Evolutionary conservation across 2,888 invertebrate species (phyloP).

Genomic region (Drosophila borealis): DNA sequence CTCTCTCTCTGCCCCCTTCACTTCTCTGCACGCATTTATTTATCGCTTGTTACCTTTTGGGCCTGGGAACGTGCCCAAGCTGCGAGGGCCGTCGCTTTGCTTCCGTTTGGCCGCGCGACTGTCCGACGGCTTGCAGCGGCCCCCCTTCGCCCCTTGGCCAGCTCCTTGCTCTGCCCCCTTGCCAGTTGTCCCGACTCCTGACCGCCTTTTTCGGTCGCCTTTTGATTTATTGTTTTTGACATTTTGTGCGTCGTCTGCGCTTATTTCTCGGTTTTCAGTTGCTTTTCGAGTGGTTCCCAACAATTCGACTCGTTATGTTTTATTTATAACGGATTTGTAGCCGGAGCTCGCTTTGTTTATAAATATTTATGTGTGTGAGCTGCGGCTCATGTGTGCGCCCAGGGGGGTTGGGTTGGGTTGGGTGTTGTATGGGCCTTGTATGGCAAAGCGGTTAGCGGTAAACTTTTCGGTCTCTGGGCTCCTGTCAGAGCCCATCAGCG

Average conservation of each 20-base stretch:
- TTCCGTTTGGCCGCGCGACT: conserved; percentile 55
- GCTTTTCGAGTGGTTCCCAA: conserved; percentile 66
- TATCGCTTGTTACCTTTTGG: conserved; percentile 54
- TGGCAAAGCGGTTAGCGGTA: conserved; percentile 20
- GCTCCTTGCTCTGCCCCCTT: background rate
- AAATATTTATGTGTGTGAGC: conserved; percentile 67
- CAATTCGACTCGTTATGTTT: conserved; percentile 72
- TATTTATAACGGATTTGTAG: conserved; percentile 79
- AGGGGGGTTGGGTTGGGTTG: background rate
- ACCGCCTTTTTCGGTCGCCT: conserved; percentile 49
- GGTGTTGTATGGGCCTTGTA: too few relatives aligned
- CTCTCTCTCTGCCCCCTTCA: background rate
- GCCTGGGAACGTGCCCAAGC: conserved; percentile 51
- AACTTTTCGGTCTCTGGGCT: conserved; percentile 5
- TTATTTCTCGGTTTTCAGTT: conserved; percentile 60
- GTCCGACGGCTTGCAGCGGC: conserved; percentile 14
- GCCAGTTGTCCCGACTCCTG: conserved; percentile 30
- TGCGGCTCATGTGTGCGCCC: conserved; percentile 18
- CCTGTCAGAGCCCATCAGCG: conserved; percentile 42
- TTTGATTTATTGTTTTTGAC: conserved; percentile 81
- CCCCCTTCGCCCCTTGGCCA: background rate
- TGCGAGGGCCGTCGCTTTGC: conserved; percentile 22
- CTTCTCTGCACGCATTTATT: conserved; percentile 35
- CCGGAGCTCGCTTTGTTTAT: conserved; percentile 54
- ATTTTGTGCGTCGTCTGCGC: conserved; percentile 61